A percentile compares a stretch with the other conserved stretches of the same genome.
phyloP scores from a whole-genome alignment of 1,140 invertebrate genomes.

The Drosophila tsacasi region DNA sequence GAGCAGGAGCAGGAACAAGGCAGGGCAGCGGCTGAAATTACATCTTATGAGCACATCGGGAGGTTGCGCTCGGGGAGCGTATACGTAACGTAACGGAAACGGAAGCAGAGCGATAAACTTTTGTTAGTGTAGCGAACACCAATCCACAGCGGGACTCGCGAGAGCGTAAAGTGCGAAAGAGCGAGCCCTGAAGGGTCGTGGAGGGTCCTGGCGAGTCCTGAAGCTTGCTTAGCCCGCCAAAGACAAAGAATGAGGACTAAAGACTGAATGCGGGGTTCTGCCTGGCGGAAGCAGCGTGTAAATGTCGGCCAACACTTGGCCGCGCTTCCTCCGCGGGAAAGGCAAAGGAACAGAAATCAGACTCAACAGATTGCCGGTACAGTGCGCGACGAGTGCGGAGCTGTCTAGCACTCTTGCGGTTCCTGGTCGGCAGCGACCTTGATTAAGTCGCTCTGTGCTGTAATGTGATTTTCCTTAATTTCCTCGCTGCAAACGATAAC shows the following conservation, averaged over 20 bases:
- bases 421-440: slow-evolving; percentile 27
- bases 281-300: slow-evolving; percentile 68
- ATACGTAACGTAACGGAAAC: slow-evolving; percentile 70
- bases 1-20: slow-evolving; percentile 3
- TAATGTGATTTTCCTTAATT: slow-evolving; percentile 73
- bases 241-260: slow-evolving; percentile 32
- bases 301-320: slow-evolving; percentile 75
- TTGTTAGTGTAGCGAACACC: slow-evolving; percentile 66
- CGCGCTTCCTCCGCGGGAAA: slow-evolving; percentile 54
- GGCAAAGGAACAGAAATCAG: slow-evolving; percentile 24
- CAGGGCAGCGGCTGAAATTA: slow-evolving; percentile 64
- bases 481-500: slow-evolving; percentile 62
- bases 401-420: slow-evolving; percentile 16
- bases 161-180: slow-evolving; percentile 76
- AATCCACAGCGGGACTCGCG: slow-evolving; percentile 59
- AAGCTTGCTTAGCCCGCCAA: slow-evolving; percentile 18
- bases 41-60: slow-evolving; percentile 77
- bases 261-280: slow-evolving; percentile 29
- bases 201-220: slow-evolving; percentile 28
- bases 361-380: slow-evolving; percentile 51
- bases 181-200: slow-evolving; percentile 39
- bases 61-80: slow-evolving; percentile 61
- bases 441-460: slow-evolving; percentile 18
- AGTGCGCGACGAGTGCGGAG: slow-evolving; percentile 5
- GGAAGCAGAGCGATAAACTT: slow-evolving; percentile 82